These are phyloP conservation scores for Parascotia fuliginaria DNA, from an alignment of 2,888 invertebrate genomes.

Conservation along the genomic window DNA sequence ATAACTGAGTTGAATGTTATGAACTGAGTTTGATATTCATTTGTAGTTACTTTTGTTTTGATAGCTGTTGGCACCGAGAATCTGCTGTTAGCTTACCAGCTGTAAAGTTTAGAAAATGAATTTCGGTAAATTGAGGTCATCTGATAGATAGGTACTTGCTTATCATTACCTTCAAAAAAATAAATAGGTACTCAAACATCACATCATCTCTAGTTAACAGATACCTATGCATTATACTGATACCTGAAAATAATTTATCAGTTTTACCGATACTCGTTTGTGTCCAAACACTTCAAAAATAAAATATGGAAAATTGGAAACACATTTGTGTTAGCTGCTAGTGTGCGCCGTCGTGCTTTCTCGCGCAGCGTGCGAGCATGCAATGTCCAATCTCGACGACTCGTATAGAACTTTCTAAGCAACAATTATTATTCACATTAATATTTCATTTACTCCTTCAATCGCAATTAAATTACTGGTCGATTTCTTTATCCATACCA, in stretches of 20 bases:
- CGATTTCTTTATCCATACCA: constrained; percentile 44
- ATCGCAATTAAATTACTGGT: constrained; percentile 58
- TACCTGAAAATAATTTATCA: background rate
- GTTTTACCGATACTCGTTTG: constrained; percentile 8
- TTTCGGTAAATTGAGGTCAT: too few relatives aligned
- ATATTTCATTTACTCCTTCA: constrained; percentile 79
- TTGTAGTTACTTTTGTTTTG: too few relatives aligned
- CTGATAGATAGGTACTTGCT: too few relatives aligned
- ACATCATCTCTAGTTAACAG: background rate
- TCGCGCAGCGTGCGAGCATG: constrained; percentile 83
- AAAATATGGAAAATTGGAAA: constrained; percentile 15
- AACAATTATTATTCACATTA: constrained; percentile 84
- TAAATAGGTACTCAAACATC: too few relatives aligned
- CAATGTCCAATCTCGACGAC: constrained; percentile 78
- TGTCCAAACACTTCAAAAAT: constrained; percentile 11
- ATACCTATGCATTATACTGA: background rate
- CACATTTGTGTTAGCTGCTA: constrained; percentile 16
- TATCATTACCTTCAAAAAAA: too few relatives aligned
- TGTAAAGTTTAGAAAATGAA: too few relatives aligned
- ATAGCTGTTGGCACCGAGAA: too few relatives aligned
- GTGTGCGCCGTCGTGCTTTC: constrained; percentile 75
- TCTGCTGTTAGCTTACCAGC: too few relatives aligned
- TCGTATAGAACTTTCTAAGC: constrained; percentile 83
- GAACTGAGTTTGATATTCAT: too few relatives aligned
- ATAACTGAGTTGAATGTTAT: too few relatives aligned